Percentiles rank a stretch among this genome's conserved stretches.
phyloP scores from a whole-genome alignment of 2,888 invertebrate species.

The Cremastinae sp. region DNA sequence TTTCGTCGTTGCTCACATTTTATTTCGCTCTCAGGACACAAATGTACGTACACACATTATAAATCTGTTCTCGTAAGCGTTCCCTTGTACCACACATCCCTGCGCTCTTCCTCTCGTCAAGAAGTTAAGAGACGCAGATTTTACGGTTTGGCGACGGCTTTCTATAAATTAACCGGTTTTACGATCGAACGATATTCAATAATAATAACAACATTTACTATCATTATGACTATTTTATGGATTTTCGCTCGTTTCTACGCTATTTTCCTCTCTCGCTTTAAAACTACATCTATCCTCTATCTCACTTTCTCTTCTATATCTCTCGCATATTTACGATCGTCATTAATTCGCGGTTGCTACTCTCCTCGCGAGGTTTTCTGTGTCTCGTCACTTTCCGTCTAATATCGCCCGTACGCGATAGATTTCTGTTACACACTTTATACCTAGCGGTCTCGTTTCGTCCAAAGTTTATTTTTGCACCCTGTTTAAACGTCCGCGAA shows the following conservation, averaged over 20 bases:
- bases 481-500: too few relatives aligned
- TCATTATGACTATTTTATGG: conserved; percentile 70
- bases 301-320: neutral
- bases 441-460: neutral
- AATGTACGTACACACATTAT: conserved; percentile 13
- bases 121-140: conserved; percentile 50
- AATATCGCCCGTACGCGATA: conserved; percentile 1
- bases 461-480: too few relatives aligned
- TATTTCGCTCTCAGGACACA: conserved; percentile 7
- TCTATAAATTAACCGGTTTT: conserved; percentile 69
- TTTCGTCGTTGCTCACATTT: conserved; percentile 23
- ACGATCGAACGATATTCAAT: conserved; percentile 70
- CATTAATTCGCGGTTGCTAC: conserved; percentile 66
- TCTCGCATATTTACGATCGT: conserved; percentile 62
- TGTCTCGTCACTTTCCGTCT: conserved; percentile 8
- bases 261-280: conserved; percentile 6
- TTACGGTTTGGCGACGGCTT: conserved; percentile 64
- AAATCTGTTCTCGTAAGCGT: conserved; percentile 33
- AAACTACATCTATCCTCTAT: neutral
- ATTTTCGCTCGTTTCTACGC: conserved; percentile 56
- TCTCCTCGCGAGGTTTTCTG: conserved; percentile 36
- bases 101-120: neutral
- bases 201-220: conserved; percentile 69
- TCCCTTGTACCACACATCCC: conserved; percentile 5
- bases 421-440: conserved; percentile 37